phyloP scores from a whole-genome alignment of 2,888 invertebrate species.

The Dendrolimus houi region DNA sequence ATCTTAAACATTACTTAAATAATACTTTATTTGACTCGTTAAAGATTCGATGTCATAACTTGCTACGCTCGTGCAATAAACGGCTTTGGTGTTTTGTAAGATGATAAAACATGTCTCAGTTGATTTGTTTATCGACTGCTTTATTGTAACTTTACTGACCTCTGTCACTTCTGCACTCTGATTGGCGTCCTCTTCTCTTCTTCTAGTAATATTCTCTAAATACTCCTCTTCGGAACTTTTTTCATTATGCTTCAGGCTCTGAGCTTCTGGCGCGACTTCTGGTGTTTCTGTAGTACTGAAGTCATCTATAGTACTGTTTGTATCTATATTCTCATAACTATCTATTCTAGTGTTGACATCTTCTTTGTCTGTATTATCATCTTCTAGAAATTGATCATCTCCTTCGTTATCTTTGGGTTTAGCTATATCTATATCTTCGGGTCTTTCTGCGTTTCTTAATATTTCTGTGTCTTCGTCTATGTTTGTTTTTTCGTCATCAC shows the following conservation, averaged over 20 bases:
- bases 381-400: background rate
- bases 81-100: too few species aligned
- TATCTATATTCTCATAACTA: background rate
- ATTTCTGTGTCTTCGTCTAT: constrained; percentile 8
- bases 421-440: background rate
- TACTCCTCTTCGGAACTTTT: background rate
- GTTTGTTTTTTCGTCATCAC: constrained; percentile 9
- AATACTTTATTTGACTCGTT: too few species aligned
- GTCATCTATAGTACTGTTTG: constrained; percentile 1
- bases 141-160: background rate
- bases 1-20: too few species aligned
- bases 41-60: too few species aligned
- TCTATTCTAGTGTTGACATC: background rate
- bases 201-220: background rate
- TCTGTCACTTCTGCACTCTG: constrained; percentile 3
- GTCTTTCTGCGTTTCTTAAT: background rate
- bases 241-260: background rate
- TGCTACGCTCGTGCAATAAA: too few species aligned
- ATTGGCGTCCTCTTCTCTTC: background rate
- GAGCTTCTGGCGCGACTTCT: constrained; percentile 1
- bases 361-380: background rate
- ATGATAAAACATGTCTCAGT: too few species aligned
- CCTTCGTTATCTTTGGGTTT: background rate
- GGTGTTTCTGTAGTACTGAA: constrained; percentile 1
- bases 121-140: too few species aligned